Evolutionary conservation across 2,797 vertebrate genomes (phyloP).

Genomic region (Sebastes iracundus): DNA sequence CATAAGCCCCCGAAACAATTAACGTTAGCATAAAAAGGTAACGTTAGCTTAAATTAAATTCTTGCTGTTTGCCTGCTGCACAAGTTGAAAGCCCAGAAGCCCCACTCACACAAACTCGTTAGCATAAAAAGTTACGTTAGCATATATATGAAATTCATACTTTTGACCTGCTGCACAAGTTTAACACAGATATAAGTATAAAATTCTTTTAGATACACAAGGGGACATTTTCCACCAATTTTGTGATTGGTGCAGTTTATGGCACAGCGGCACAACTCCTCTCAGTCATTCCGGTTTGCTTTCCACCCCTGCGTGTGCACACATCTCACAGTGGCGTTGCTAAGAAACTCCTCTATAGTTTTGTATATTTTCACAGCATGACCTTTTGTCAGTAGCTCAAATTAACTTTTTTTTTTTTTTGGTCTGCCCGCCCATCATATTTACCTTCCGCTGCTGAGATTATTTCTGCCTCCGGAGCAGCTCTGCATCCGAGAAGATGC

Average conservation of each 20-base stretch:
- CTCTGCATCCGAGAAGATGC: conserved; percentile 10
- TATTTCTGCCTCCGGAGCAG: conserved; percentile 2
- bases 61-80: not conserved
- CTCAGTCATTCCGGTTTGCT: not conserved
- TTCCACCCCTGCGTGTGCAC: not conserved
- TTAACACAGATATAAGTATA: not conserved
- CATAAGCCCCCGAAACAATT: too few relatives aligned
- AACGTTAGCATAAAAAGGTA: not conserved
- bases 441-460: conserved; percentile 16
- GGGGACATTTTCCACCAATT: not conserved
- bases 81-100: not conserved
- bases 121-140: not conserved
- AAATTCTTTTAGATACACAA: not conserved
- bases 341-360: not conserved
- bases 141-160: not conserved
- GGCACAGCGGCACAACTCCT: not conserved
- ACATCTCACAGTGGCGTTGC: not conserved
- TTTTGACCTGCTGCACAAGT: not conserved
- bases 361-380: not conserved
- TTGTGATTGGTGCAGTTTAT: not conserved
- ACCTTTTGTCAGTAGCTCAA: not conserved
- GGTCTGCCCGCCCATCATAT: not conserved
- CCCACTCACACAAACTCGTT: not conserved
- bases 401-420: not conserved
- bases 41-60: not conserved